Evolutionary conservation across 1,140 invertebrate genomes (phyloP), one percentile per base, ranked within the genome.

Genomic region (Tribolium madens): DNA sequence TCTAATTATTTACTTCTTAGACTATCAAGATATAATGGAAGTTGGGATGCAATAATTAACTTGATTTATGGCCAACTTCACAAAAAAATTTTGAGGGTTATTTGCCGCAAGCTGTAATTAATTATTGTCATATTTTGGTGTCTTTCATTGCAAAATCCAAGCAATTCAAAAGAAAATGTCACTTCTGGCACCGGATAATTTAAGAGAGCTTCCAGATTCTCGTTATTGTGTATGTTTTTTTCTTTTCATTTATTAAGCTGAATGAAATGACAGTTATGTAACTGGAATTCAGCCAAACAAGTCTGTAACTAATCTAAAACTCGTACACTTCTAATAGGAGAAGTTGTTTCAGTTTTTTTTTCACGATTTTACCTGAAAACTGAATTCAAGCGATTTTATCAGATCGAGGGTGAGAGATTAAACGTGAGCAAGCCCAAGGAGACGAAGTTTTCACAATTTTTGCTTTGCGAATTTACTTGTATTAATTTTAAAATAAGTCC

Each of bases 1-100:
- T 14, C 18, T 26, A 57, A 57, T 57, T 57, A 57, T 57, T 57
- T 57, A 21, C 52, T 57, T 57, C 52, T 57, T 57, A 57, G 52
- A 57, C 52, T 21, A 57, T 57, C 52, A 21, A 15, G 17, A 26
- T 21, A 57, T 57, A 57, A 57, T 21, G 52, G 52, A 17, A 57
- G 17, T 17, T 57, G 52, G 15, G 17, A 10, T 10, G 10, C 17
- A 15, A 53, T 57, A 57, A 57, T 57, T 57, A 57, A 57, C 52
- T 57, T 57, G 52, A 57, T 57, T 57, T 57, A 57, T 57, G 17
- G 17, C 7, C 52, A 57, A 57, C 12, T 50, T 50, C 46, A 13
- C 10, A 7, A 4, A 50, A 50, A 50, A 50, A 50, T 7, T 50
- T 17, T 36, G 10, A n/a, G 9, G 7, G 36, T 42, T 42, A 42